Percentiles rank a stretch among this genome's conserved stretches.
Conservation (phyloP, 2,888 invertebrate genomes). For the Stenichneumon culpator region DNA sequence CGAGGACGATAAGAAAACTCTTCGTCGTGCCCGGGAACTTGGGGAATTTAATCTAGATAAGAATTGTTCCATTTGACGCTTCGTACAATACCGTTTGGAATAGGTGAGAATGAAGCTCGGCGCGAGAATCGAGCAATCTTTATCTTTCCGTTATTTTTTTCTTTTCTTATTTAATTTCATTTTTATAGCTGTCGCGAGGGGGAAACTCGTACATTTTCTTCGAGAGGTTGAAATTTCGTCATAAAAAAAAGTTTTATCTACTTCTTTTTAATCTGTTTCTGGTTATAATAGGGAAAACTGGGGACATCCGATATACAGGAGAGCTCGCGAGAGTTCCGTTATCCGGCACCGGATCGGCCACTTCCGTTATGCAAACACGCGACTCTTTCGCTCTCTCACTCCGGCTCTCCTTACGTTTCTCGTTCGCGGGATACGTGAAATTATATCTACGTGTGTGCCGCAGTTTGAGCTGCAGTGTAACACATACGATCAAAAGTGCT, state of each 20-base stretch:
- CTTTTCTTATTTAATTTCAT: slow-evolving; percentile 40
- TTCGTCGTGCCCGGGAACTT: slow-evolving; percentile 42
- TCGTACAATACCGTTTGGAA: slow-evolving; percentile 6
- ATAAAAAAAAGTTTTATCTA: neutral
- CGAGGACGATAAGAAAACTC: slow-evolving; percentile 43
- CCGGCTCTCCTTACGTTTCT: slow-evolving; percentile 13
- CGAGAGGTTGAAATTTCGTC: neutral
- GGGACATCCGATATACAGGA: slow-evolving; percentile 69
- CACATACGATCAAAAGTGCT: slow-evolving; percentile 36
- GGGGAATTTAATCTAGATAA: slow-evolving; percentile 64
- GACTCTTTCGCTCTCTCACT: slow-evolving; percentile 43
- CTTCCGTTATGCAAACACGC: slow-evolving; percentile 76
- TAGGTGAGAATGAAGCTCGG: slow-evolving; percentile 42
- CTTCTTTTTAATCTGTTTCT: slow-evolving; percentile 2
- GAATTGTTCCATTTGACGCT: slow-evolving; percentile 58
- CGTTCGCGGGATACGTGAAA: slow-evolving; percentile 52
- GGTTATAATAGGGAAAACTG: slow-evolving; percentile 50
- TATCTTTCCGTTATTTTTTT: slow-evolving; percentile 14
- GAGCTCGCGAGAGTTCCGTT: slow-evolving; percentile 46
- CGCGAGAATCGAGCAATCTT: slow-evolving; percentile 62
- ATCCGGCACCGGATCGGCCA: slow-evolving; percentile 72
- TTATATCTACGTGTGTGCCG: slow-evolving; percentile 52
- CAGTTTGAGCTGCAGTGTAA: slow-evolving; percentile 24
- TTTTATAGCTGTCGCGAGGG: slow-evolving; percentile 3
- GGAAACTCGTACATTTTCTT: slow-evolving; percentile 21